Percentiles rank a stretch among this genome's conserved stretches.
Conservation (phyloP, 2,888 invertebrate genomes). For the Prenolepis imparis region DNA sequence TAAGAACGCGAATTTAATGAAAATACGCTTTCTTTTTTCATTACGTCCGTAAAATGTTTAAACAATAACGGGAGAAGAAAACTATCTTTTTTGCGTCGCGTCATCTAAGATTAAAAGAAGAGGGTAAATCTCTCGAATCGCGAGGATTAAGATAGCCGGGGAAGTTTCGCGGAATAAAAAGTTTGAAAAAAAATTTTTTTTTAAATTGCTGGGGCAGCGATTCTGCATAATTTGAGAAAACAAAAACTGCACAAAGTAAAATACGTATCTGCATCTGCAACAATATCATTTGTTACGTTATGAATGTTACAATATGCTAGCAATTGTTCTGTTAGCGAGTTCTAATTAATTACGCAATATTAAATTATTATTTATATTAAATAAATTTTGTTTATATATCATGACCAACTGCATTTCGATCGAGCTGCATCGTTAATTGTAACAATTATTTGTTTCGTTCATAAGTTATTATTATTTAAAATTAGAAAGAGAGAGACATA, state of each 20-base stretch:
- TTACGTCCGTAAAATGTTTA: not conserved
- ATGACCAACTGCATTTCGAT: not conserved
- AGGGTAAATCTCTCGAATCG: not conserved
- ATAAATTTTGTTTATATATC: not conserved
- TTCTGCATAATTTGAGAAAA: not conserved
- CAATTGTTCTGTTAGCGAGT: not conserved
- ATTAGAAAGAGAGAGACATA: not conserved
- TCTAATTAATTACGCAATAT: not conserved
- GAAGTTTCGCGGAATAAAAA: not conserved
- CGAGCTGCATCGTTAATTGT: not conserved
- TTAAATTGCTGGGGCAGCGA: not conserved
- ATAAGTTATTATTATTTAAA: not conserved
- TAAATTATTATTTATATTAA: not conserved
- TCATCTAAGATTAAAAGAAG: slow-evolving; percentile 8
- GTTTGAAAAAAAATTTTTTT: not conserved
- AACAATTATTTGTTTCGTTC: not conserved
- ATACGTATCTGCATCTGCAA: not conserved
- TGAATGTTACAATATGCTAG: not conserved
- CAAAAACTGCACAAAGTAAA: not conserved
- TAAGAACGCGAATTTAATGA: not conserved
- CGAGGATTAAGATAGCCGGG: not conserved
- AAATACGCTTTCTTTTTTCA: not conserved
- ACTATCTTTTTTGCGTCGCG: not conserved
- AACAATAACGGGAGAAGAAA: not conserved
- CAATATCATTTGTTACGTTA: not conserved